Conservation (phyloP, 2,797 vertebrate species). For the Anomalospiza imberbis region DNA sequence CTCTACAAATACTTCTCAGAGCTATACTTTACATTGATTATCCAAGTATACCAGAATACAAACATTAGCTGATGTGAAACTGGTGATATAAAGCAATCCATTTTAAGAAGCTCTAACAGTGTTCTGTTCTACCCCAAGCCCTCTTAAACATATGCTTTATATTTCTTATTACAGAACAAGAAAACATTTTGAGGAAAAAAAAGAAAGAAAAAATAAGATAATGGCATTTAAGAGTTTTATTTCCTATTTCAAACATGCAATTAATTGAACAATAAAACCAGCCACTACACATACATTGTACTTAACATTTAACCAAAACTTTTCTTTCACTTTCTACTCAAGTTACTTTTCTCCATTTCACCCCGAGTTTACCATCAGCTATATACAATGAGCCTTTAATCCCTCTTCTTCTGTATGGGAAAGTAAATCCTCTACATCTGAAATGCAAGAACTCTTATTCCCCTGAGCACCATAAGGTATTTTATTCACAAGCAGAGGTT, state of each 20-base stretch:
- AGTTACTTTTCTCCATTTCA: background rate
- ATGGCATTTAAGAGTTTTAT: background rate
- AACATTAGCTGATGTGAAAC: background rate
- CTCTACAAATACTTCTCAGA: background rate
- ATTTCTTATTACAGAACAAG: background rate
- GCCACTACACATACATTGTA: background rate
- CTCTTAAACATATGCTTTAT: background rate
- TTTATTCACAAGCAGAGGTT: background rate
- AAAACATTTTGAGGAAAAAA: rapidly evolving
- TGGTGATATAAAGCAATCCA: background rate
- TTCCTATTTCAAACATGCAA: background rate
- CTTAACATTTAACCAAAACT: background rate
- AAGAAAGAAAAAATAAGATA: background rate
- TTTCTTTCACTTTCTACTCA: background rate
- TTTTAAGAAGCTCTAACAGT: background rate
- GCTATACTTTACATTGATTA: background rate
- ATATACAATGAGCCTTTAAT: background rate
- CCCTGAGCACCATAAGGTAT: background rate
- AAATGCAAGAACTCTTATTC: background rate
- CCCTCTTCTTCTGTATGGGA: background rate
- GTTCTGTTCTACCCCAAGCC: background rate
- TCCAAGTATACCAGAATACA: background rate
- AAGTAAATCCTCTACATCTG: background rate
- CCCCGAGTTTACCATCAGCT: background rate
- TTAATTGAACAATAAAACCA: background rate